Conservation (phyloP, 2,113 vertebrate genomes). For the Petroica traversi region DNA sequence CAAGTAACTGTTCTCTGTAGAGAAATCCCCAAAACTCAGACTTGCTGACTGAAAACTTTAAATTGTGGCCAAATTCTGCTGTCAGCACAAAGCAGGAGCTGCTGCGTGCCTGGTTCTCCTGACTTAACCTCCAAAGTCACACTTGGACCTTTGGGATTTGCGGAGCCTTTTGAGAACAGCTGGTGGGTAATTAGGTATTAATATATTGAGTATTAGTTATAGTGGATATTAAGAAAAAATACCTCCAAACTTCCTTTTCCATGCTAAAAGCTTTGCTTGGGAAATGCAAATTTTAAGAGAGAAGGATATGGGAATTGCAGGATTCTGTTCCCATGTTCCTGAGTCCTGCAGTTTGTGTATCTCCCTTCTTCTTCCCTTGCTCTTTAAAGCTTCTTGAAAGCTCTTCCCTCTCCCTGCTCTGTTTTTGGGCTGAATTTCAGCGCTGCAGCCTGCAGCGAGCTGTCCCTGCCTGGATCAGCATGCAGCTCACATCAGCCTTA, state of each 20-base stretch:
- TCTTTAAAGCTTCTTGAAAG: neutral
- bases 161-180: neutral
- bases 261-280: neutral
- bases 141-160: neutral
- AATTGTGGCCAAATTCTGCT: neutral
- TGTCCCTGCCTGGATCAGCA: neutral
- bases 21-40: neutral
- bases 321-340: accelerated
- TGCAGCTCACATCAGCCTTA: slow-evolving; percentile 12
- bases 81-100: neutral
- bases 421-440: neutral
- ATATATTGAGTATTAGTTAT: neutral
- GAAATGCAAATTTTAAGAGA: neutral
- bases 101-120: neutral
- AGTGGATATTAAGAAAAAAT: neutral
- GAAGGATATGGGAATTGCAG: neutral
- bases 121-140: neutral
- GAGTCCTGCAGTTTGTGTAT: accelerated
- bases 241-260: neutral
- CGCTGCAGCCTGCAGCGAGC: neutral
- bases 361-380: neutral
- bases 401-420: neutral
- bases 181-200: neutral
- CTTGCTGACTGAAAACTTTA: neutral
- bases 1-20: neutral